phyloP scores from a whole-genome alignment of 2,797 vertebrate genomes.

The Sebastolobus alascanus region DNA sequence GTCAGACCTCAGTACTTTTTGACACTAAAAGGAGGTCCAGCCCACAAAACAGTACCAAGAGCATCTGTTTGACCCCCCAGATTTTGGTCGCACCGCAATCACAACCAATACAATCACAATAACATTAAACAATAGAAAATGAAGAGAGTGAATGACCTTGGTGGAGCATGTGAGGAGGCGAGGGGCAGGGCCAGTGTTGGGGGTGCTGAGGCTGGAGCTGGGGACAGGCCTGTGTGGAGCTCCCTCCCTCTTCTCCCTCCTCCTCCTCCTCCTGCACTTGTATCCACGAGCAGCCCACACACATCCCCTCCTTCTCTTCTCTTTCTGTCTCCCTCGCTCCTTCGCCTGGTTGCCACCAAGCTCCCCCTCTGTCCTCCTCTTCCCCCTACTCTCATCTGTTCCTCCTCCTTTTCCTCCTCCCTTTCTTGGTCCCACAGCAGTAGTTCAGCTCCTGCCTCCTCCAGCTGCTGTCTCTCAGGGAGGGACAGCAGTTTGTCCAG shows the following conservation, averaged over 20 bases:
- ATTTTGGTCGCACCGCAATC: too few species aligned
- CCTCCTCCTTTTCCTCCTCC: slow-evolving; percentile 61
- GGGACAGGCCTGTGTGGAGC: background rate
- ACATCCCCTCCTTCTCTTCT: slow-evolving; percentile 12
- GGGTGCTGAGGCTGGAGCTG: slow-evolving; percentile 30
- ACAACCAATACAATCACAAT: background rate
- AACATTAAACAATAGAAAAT: background rate
- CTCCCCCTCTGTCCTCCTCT: slow-evolving; percentile 5
- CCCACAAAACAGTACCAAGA: background rate
- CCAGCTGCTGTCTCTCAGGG: slow-evolving; percentile 76
- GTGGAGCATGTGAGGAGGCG: slow-evolving; percentile 19
- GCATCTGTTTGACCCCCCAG: too few species aligned
- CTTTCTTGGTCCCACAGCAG: slow-evolving; percentile 63
- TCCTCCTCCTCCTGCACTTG: background rate
- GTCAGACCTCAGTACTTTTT: background rate
- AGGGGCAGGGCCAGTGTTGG: slow-evolving; percentile 13
- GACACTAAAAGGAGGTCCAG: background rate
- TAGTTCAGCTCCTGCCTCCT: slow-evolving; percentile 35
- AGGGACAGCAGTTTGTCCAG: slow-evolving; percentile 85
- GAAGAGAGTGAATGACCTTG: slow-evolving; percentile 4
- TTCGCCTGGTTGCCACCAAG: background rate
- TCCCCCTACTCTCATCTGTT: background rate
- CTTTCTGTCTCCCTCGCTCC: slow-evolving; percentile 22
- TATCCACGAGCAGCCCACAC: slow-evolving; percentile 4
- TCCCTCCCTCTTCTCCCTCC: slow-evolving; percentile 17